Evolutionary conservation across 1,140 invertebrate genomes (phyloP), one percentile per base, ranked within the genome.

Genomic region (Bombus ignitus): DNA sequence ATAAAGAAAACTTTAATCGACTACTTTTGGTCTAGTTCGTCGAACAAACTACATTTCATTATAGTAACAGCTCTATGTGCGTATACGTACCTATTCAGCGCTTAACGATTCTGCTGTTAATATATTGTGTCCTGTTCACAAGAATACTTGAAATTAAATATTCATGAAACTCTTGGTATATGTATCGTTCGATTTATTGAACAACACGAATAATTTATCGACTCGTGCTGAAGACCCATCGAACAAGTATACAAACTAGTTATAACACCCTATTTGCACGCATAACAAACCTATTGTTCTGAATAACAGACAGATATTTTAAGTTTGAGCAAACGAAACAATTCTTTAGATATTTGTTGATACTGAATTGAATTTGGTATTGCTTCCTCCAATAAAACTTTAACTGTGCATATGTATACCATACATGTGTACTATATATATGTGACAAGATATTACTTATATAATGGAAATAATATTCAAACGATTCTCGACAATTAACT

Each of bases 111-210:
- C 62, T 47, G 77, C 47, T 47, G 42, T 79, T 68, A 68, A 79
- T 79, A 79, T 62, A 79, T 68, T 66, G 77, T 79, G 42, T 25
- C 42, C 42, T 42, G 42, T 68, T 47, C 62, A 35, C n/a, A 37
- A 53, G 65, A 68, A 70, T 80, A 70, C 78, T 80, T 53, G 35
- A 44, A 53, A 70, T 80, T 80, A 80, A 80, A 80, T 80, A 80
- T 80, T 80, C 78, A 80, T 80, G 25, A 70, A 44, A 13, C n/a
- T 25, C 65, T 70, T 53, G 28, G 42, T 35, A 13, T 35, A n/a
- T 18, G 13, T 35, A 53, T n/a, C n/a, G 44, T n/a, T 28, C 39
- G 70, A 80, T 70, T 80, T 80, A 80, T 39, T 22, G 78, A 70
- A 70, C 65, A 44, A 15, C 42, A 22, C 42, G 44, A 80, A 80